Evolutionary conservation across 1,140 invertebrate species (phyloP), one percentile per base, ranked within the genome.

Genomic region (Tyrophagus putrescentiae): DNA sequence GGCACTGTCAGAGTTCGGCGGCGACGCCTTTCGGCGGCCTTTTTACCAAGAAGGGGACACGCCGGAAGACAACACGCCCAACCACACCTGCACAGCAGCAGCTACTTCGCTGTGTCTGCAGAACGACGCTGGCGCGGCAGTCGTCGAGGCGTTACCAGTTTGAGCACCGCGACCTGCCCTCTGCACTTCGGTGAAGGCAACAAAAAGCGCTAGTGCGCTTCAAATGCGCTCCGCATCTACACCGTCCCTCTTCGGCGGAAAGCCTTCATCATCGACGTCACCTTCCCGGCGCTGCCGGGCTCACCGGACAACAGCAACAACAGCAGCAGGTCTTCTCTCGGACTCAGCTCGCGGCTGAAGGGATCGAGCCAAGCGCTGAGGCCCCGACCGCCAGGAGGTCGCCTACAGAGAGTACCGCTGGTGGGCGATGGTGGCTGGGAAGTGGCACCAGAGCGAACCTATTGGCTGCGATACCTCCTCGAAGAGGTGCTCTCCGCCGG

Each of bases 151-250:
- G 9, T 7, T 48, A 7, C 7, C 45, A 48, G 18, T 48, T 48
- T 21, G 45, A 48, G 45, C 45, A 48, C 31, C 45, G 45, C 9
- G 45, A 48, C 18, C 45, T 48, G 7, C 45, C 23, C 45, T 25
- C 45, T 25, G 31, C 18, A 48, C 31, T 6, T 21, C 31, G 45
- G 45, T 48, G 7, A 48, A 48, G 18, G 7, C 7, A 9, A 48
- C 45, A 48, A 21, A 7, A 48, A 48, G 18, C 23, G 45, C 21
- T 25, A 7, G 21, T 48, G 7, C 7, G 9, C 45, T 48, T 48
- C 45, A 48, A 48, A 18, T 48, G 7, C 45, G 7, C 18, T 48
- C 45, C 7, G 7, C 18, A 7, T 13, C 7, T 21, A 21, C 31
- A 29, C 31, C 7, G 31, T 25, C 21, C 31, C 45, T 7, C 31